Evolutionary conservation across 92 coral and sea anemone genomes (phyloP), one percentile per base, ranked within the genome.

Genomic region (Heliopora coerulea): DNA sequence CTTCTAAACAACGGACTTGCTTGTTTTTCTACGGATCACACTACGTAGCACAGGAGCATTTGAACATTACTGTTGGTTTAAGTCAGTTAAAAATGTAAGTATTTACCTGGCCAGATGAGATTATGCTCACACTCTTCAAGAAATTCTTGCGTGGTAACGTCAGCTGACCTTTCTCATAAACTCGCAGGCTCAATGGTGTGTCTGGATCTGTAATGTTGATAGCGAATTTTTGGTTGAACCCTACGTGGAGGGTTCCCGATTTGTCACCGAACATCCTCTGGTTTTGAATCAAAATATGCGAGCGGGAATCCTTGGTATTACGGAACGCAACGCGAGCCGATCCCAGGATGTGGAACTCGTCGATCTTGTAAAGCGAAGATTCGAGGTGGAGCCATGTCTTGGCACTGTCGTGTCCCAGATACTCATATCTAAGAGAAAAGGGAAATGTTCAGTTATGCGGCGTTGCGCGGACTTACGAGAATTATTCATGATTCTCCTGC

Each of bases 371-470:
- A 74, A 86, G 75, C 1, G 87, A 84, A 11, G 91, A 74, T 23
- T 86, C 86, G 3, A 96, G 97, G 33, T 87, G 93, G 56, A 92
- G 82, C 97, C 97, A 92, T 0, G 97, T 92, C 62, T 76, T 88
- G 0, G 97, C 96, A 54, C 97, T 83, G 74, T 87, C 92, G 62
- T 85, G 82, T 52, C 73, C 83, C 18, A 83, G 84, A 65, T 89
- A 79, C 49, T 85, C 84, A 79, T 89, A 92, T 42, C 97, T 92
- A 34, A 52, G 15, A 52, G 23, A 33, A 10, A 23, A 13, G 26
- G 40, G 62, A 12, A 42, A 1, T 33, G 42, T n/a, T n/a, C n/a
- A n/a, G n/a, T n/a, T n/a, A n/a, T n/a, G n/a, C n/a, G n/a, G n/a
- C n/a, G n/a, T n/a, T n/a, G n/a, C n/a, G n/a, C n/a, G n/a, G n/a